These are phyloP conservation scores for Heteromormyrus szaboi DNA, from an alignment of 2,797 vertebrate species.

Conservation along the genomic window DNA sequence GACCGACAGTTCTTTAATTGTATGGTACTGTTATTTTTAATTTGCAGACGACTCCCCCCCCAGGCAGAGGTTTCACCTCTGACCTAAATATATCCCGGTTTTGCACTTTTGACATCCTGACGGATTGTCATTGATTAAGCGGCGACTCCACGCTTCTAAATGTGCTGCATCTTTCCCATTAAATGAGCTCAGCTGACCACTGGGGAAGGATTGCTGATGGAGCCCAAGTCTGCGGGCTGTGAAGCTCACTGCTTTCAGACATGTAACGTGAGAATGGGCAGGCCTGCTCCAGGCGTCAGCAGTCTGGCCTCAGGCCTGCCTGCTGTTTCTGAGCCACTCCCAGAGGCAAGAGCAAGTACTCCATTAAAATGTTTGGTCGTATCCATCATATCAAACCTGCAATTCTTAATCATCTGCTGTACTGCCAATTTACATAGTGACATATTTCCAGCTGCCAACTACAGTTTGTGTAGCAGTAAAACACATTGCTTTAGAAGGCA, in stretches of 20 bases:
- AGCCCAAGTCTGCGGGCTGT: neutral
- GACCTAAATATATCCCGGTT: neutral
- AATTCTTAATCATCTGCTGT: neutral
- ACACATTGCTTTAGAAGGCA: neutral
- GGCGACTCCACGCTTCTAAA: slow-evolving; percentile 38
- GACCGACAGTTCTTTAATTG: neutral
- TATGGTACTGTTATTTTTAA: neutral
- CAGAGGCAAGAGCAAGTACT: neutral
- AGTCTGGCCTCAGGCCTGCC: neutral
- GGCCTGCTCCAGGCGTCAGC: neutral
- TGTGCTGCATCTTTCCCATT: slow-evolving; percentile 2
- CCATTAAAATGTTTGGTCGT: neutral
- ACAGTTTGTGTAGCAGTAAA: neutral
- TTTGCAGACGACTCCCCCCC: neutral
- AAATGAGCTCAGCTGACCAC: neutral
- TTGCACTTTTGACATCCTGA: slow-evolving; percentile 30
- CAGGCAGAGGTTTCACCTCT: neutral
- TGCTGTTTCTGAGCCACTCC: neutral
- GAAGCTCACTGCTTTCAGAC: neutral
- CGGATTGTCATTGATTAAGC: slow-evolving; percentile 30
- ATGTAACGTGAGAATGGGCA: neutral
- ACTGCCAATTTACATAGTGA: neutral
- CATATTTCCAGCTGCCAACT: neutral
- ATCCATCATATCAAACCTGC: neutral
- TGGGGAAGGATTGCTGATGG: neutral